Conservation (phyloP, 1,140 invertebrate species). For the Diabrotica undecimpunctata region DNA sequence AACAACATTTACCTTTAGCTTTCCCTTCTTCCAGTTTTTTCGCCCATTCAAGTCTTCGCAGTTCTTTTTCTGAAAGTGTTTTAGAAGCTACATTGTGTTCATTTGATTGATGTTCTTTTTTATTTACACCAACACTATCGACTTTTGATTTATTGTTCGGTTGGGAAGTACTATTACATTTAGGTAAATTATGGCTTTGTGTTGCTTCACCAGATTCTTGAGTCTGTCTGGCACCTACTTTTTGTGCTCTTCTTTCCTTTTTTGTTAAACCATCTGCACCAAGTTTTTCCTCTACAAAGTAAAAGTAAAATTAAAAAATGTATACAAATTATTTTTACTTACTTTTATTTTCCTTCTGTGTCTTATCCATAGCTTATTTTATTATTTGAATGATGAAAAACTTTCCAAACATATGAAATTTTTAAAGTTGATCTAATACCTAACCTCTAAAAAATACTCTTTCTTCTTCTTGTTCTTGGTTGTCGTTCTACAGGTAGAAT, state of each 20-base stretch:
- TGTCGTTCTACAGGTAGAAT: too few species aligned
- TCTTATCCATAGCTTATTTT: constrained; percentile 2
- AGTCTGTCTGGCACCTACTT: constrained; percentile 24
- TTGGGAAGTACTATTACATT: too few species aligned
- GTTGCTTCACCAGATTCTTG: neutral
- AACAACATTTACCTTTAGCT: constrained; percentile 4
- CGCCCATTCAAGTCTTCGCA: constrained; percentile 38
- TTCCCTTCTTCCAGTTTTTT: constrained; percentile 35
- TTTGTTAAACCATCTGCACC: constrained; percentile 33
- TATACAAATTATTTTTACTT: neutral
- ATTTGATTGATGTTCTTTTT: neutral
- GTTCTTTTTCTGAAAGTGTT: constrained; percentile 32
- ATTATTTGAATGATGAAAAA: constrained; percentile 3
- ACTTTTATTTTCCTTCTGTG: constrained; percentile 4
- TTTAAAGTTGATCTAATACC: neutral
- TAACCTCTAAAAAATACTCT: neutral
- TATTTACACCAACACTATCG: too few species aligned
- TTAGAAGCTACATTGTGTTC: neutral
- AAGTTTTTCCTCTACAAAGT: constrained; percentile 24
- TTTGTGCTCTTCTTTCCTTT: constrained; percentile 36
- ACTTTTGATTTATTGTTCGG: neutral
- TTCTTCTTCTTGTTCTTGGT: too few species aligned
- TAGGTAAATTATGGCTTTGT: neutral
- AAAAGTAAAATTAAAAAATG: neutral
- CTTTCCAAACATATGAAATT: neutral